phyloP scores from a whole-genome alignment of 2,113 vertebrate genomes.

The Oncorhynchus masou region DNA sequence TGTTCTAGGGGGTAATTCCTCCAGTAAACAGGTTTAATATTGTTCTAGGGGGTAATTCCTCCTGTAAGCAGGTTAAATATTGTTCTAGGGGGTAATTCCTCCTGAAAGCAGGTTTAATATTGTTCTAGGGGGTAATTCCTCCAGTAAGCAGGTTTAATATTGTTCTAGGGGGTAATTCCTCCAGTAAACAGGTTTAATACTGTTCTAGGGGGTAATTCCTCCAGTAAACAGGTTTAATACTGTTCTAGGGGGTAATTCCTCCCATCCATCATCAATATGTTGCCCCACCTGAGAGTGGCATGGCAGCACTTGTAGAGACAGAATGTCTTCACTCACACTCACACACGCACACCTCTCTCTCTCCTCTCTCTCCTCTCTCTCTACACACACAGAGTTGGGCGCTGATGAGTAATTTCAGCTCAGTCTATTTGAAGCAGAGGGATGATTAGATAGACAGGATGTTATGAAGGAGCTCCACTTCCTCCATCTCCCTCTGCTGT shows the following conservation, averaged over 20 bases:
- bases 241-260: conserved; percentile 49
- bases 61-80: too few species aligned
- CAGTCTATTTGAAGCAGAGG: conserved; percentile 36
- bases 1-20: too few species aligned
- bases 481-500: neutral
- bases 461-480: conserved; percentile 32
- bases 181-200: too few species aligned
- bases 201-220: too few species aligned
- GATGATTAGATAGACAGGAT: conserved; percentile 44
- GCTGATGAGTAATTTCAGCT: conserved; percentile 46
- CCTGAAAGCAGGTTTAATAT: too few species aligned
- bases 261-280: conserved; percentile 57
- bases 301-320: conserved; percentile 37
- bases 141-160: too few species aligned
- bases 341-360: neutral
- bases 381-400: neutral
- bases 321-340: conserved; percentile 30
- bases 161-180: too few species aligned
- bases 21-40: too few species aligned
- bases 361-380: too few species aligned
- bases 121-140: too few species aligned
- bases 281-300: conserved; percentile 36
- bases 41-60: too few species aligned
- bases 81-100: too few species aligned
- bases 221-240: conserved; percentile 38